A percentile compares a stretch with the other conserved stretches of the same genome.
phyloP scores from a whole-genome alignment of 2,888 invertebrate species.

The Metalampra italica region DNA sequence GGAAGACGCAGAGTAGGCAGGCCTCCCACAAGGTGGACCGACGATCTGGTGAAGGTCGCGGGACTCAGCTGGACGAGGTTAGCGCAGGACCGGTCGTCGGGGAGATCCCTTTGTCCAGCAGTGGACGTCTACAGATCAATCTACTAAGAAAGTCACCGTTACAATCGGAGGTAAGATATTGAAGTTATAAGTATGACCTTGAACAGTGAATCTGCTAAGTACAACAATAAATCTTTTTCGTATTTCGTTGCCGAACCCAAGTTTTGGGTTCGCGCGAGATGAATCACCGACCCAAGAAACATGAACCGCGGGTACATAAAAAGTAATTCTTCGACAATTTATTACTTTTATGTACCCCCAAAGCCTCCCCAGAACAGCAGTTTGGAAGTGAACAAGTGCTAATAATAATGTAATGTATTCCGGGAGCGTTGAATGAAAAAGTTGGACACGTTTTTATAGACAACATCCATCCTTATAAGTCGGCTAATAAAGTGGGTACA shows the following conservation, averaged over 20 bases:
- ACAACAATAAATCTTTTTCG: background rate
- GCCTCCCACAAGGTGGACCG: too few species aligned
- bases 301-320: constrained; percentile 2
- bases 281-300: background rate
- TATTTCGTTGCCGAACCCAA: background rate
- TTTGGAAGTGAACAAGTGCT: constrained; percentile 15
- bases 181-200: background rate
- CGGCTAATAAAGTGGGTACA: background rate
- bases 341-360: constrained; percentile 3
- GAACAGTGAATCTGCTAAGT: background rate
- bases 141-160: too few species aligned
- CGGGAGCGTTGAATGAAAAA: constrained; percentile 11
- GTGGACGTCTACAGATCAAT: too few species aligned
- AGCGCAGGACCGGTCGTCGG: too few species aligned
- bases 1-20: too few species aligned
- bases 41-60: too few species aligned
- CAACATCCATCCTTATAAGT: background rate
- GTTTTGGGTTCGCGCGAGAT: background rate
- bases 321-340: constrained; percentile 1
- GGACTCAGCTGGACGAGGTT: too few species aligned
- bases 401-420: constrained; percentile 14
- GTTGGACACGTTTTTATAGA: background rate
- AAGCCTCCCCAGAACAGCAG: constrained; percentile 9
- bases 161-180: background rate
- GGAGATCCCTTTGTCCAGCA: too few species aligned